Base-by-base conservation (phyloP, 1,140 invertebrate species). In the Caenorhabditis brenneri region DNA sequence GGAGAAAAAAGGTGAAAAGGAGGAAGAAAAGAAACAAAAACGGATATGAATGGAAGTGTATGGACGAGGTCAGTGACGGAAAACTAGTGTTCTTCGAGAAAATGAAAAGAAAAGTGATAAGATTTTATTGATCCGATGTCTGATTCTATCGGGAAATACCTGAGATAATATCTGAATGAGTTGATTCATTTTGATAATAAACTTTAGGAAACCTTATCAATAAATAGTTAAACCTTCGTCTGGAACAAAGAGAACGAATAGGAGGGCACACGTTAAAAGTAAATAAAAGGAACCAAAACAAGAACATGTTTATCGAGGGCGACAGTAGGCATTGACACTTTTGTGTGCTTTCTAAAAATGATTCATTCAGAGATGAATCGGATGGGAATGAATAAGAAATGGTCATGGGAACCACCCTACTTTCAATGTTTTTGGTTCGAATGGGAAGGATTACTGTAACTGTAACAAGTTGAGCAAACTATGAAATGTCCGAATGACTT, bases 271-370 rank as follows among this genome's bases (percentile, higher is more conserved):
- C 5, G 7, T 9, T n/a, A 2, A 74, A 74, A 24, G n/a, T 27
- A 74, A 74, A 74, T 42, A 74, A 46, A 46, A 74, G 65, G 24
- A 42, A 42, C 65, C 65, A 46, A 74, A 74, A 74, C 65, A 74
- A 74, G 65, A 74, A 24, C 65, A 74, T 74, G n/a, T 74, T 74
- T 39, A 74, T 74, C 65, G 36, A 74, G 24, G 65, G 65, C 65
- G 65, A 42, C 16, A 19, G 53, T 58, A 58, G 24, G 16, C 53
- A 65, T 42, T 74, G 65, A 74, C 36, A 74, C 33, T 42, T 74
- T 74, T 46, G 29, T 65, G 31, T 46, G 65, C n/a, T 74, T 5
- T 51, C 15, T 55, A 24, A 27, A 42, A 55, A 33, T 65, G 58
- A 65, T 65, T 65, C 58, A 65, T 74, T 74, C 10, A 33, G 22